These are phyloP conservation scores for Drosophila multiciliata DNA, from an alignment of 2,888 invertebrate genomes.

Conservation along the genomic window DNA sequence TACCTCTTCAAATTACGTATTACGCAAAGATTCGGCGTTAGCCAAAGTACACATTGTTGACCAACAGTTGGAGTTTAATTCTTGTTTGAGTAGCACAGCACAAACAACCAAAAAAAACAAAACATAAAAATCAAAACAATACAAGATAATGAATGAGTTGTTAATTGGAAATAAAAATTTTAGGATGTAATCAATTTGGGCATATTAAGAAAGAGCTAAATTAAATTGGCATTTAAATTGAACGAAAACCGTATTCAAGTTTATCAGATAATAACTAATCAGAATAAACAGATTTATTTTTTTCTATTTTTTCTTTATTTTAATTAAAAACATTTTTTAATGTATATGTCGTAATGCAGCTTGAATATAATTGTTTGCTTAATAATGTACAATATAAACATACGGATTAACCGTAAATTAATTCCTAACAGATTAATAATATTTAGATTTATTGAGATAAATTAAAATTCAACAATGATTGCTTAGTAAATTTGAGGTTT, in stretches of 20 bases:
- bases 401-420: neutral
- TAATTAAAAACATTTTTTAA: neutral
- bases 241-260: neutral
- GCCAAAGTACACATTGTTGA: conserved; percentile 24
- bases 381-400: neutral
- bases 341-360: neutral
- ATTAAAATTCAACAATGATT: no score
- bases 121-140: neutral
- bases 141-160: neutral
- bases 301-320: neutral
- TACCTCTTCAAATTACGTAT: conserved; percentile 48
- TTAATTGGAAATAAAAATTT: neutral
- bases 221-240: neutral
- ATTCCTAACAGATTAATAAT: no score
- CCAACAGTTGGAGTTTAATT: conserved; percentile 15
- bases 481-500: no score
- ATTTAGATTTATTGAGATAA: no score
- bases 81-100: neutral
- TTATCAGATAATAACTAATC: neutral
- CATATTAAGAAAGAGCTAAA: neutral
- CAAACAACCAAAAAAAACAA: no score
- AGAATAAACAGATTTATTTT: neutral
- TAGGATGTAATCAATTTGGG: neutral
- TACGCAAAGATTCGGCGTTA: conserved; percentile 42
- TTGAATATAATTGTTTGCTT: neutral